Conservation (phyloP, 2,888 invertebrate genomes). For the Plagodis pulveraria region DNA sequence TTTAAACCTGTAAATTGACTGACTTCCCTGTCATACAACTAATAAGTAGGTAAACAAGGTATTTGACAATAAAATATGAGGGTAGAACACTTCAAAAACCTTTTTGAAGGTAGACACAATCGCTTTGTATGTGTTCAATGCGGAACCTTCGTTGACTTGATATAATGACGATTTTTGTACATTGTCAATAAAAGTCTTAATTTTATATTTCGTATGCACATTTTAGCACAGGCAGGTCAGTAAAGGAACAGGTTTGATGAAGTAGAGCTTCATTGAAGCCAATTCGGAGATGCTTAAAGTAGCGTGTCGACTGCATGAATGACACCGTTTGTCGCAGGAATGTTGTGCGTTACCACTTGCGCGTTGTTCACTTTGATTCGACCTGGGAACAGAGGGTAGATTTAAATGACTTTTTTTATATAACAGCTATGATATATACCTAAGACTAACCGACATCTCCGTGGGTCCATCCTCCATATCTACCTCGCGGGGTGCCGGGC, state of each 20-base stretch:
- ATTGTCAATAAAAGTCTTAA: background rate
- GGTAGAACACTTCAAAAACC: background rate
- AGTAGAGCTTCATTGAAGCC: constrained; percentile 69
- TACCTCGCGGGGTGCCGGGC: no score
- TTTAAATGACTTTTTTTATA: no score
- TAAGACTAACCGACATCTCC: background rate
- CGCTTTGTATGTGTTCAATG: background rate
- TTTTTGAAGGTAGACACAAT: background rate
- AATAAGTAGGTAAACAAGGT: no score
- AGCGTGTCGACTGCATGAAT: constrained; percentile 91
- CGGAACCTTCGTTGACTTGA: background rate
- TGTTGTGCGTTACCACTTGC: constrained; percentile 92
- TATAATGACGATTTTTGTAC: background rate
- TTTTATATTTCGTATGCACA: background rate
- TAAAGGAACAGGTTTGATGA: constrained; percentile 22
- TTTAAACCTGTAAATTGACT: background rate
- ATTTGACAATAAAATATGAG: background rate
- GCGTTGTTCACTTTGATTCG: constrained; percentile 94
- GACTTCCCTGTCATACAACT: background rate
- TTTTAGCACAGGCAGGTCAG: constrained; percentile 12
- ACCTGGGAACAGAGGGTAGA: constrained; percentile 78
- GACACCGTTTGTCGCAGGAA: constrained; percentile 95
- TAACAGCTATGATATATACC: no score
- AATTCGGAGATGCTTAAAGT: constrained; percentile 61
- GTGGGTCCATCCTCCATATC: no score